Conservation (phyloP, 1,140 invertebrate species). For the Anastatus disparis region DNA sequence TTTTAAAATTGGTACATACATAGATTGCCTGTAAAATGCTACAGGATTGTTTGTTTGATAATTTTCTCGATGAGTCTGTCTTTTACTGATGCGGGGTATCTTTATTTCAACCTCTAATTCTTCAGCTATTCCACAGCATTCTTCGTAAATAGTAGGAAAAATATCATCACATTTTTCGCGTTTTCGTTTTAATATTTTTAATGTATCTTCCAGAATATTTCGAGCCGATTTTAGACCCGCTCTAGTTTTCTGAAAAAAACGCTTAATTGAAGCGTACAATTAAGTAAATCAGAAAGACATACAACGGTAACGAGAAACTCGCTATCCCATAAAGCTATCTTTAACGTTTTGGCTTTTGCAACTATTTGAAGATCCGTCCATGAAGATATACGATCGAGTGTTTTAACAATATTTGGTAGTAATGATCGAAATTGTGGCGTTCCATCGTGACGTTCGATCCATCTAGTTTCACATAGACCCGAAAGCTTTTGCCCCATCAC, state of each 20-base stretch:
- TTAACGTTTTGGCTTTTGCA: no score
- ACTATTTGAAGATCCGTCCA: no score
- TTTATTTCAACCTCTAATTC: neutral
- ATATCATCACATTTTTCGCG: neutral
- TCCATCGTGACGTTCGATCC: conserved; percentile 41
- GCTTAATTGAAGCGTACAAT: no score
- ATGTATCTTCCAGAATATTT: neutral
- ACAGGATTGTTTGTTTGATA: neutral
- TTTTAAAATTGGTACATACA: conserved; percentile 35
- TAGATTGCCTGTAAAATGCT: neutral
- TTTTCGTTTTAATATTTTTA: neutral
- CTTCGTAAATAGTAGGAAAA: neutral
- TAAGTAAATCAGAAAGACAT: neutral
- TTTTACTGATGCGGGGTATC: neutral
- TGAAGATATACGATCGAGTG: no score
- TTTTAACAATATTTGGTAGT: no score
- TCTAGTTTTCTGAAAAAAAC: neutral
- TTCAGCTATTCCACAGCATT: neutral
- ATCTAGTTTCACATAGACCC: conserved; percentile 47
- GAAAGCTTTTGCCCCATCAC: conserved; percentile 26
- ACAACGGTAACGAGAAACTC: neutral
- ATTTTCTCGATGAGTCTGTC: neutral
- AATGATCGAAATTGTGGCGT: conserved; percentile 40
- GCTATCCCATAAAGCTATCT: neutral
- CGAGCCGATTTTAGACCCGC: neutral